Percentiles rank a stretch among this genome's conserved stretches.
Evolutionary conservation across 2,113 vertebrate species (phyloP).

Genomic region (mouse (Mus musculus)): GRCm39 chr5:64679501-64680000

Average conservation of each 20-base stretch:
- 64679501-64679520: not conserved
- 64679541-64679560: constrained; percentile 2
- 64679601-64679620: constrained; percentile 34
- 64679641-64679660: constrained; percentile 18
- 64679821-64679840: no score
- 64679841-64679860: no score
- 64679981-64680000: constrained; percentile 38
- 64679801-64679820: no score
- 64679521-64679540: constrained; percentile 3
- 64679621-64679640: not conserved
- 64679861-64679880: no score
- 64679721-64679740: no score
- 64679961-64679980: not conserved
- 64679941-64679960: not conserved
- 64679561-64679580: not conserved
- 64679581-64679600: not conserved
- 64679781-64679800: no score
- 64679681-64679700: not conserved
- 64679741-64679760: no score
- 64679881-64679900: no score
- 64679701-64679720: not conserved
- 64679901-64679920: no score
- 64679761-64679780: not conserved
- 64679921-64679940: no score
- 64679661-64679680: constrained; percentile 48